A percentile compares a stretch with the other conserved stretches of the same genome.
Evolutionary conservation across 2,888 invertebrate species (phyloP).

Genomic region (Elegia similella): DNA sequence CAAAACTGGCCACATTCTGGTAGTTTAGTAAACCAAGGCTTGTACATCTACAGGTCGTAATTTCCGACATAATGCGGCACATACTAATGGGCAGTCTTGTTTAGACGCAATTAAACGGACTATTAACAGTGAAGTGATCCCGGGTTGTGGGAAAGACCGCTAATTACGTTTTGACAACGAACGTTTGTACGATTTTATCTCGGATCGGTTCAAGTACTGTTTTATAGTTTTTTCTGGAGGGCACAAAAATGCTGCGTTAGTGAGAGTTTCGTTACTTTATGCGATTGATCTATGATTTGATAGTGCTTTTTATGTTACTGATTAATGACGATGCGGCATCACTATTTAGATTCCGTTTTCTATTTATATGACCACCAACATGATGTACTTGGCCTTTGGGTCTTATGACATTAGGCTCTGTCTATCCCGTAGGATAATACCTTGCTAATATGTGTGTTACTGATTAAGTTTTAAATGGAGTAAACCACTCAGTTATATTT

Average conservation of each 20-base stretch:
- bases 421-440: no score
- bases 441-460: no score
- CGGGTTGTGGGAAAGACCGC: conserved; percentile 37
- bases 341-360: no score
- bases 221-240: conserved; percentile 5
- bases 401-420: no score
- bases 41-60: conserved; percentile 9
- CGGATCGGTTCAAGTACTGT: conserved; percentile 18
- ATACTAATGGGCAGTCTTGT: conserved; percentile 27
- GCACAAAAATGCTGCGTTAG: not conserved
- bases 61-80: conserved; percentile 18
- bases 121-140: conserved; percentile 37
- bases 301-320: no score
- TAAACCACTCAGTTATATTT: no score
- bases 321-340: no score
- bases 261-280: not conserved
- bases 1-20: not conserved
- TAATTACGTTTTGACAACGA: conserved; percentile 28
- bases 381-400: no score
- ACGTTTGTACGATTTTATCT: conserved; percentile 39
- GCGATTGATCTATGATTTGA: no score
- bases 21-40: not conserved
- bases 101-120: conserved; percentile 39
- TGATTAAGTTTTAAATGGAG: no score
- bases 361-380: no score